phyloP scores from a whole-genome alignment of 1,140 invertebrate species.

The Bombus ignitus region DNA sequence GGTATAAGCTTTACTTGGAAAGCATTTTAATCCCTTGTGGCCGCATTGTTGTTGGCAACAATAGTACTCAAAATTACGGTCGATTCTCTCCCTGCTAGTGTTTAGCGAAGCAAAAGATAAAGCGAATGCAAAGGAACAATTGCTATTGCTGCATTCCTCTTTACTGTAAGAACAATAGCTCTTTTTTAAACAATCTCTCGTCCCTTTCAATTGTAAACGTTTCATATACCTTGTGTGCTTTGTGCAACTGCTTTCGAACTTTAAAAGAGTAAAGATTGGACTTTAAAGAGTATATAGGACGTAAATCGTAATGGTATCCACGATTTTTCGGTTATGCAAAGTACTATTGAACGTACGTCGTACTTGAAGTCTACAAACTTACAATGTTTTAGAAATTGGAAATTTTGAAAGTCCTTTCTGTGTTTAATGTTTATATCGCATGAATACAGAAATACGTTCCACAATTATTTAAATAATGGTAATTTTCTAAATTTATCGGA shows the following conservation, averaged over 20 bases:
- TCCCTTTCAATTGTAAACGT: background rate
- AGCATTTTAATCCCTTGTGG: slow-evolving; percentile 27
- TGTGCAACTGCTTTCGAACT: background rate
- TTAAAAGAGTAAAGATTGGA: background rate
- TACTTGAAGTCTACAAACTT: background rate
- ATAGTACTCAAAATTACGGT: slow-evolving; percentile 23
- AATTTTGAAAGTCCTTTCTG: background rate
- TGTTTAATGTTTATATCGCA: background rate
- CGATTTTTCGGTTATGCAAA: background rate
- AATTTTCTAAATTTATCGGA: too few relatives aligned
- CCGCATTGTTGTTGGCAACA: slow-evolving; percentile 8
- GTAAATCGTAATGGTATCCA: background rate
- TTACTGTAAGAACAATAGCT: background rate
- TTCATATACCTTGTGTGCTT: background rate
- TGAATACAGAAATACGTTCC: background rate
- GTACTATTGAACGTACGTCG: background rate
- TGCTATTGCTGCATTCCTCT: background rate
- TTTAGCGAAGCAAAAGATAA: slow-evolving; percentile 15
- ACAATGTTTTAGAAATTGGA: background rate
- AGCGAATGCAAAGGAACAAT: slow-evolving; percentile 16
- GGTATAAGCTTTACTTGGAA: slow-evolving; percentile 8
- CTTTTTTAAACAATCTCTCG: background rate
- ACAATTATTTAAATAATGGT: background rate
- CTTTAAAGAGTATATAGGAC: background rate
- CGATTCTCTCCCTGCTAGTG: background rate